Conservation (phyloP, 2,888 invertebrate species). For the Chirona hameri region DNA sequence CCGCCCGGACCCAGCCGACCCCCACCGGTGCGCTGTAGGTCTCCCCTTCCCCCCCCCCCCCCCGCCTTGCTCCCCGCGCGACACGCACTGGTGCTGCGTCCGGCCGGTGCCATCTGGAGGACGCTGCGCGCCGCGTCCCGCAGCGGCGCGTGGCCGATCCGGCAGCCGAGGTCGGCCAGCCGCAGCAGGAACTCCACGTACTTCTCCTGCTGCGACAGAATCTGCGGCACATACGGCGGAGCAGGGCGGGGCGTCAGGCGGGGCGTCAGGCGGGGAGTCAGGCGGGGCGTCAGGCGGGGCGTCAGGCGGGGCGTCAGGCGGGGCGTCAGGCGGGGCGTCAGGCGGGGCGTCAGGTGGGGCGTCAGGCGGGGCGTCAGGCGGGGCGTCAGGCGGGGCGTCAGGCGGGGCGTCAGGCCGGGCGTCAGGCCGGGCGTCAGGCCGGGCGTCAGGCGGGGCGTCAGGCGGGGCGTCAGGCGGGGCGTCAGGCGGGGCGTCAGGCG, state of each 20-base stretch:
- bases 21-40: no score
- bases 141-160: constrained; percentile 70
- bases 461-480: not conserved
- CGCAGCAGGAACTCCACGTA: constrained; percentile 73
- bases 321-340: no score
- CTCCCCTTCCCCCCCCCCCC: not conserved
- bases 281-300: no score
- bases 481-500: not conserved
- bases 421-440: not conserved
- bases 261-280: no score
- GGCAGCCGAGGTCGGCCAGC: constrained; percentile 81
- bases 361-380: not conserved
- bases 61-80: not conserved
- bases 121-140: constrained; percentile 78
- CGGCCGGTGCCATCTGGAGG: constrained; percentile 75
- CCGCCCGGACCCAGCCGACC: no score
- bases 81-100: constrained; percentile 53
- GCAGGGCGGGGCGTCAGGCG: not conserved
- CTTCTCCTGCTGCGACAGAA: constrained; percentile 75
- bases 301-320: not conserved
- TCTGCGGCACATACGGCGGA: constrained; percentile 49
- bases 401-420: no score
- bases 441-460: no score
- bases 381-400: not conserved
- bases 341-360: not conserved